Percentiles rank a stretch among this genome's conserved stretches.
phyloP scores from a whole-genome alignment of 2,113 vertebrate genomes.

The Todiramphus chloris region DNA sequence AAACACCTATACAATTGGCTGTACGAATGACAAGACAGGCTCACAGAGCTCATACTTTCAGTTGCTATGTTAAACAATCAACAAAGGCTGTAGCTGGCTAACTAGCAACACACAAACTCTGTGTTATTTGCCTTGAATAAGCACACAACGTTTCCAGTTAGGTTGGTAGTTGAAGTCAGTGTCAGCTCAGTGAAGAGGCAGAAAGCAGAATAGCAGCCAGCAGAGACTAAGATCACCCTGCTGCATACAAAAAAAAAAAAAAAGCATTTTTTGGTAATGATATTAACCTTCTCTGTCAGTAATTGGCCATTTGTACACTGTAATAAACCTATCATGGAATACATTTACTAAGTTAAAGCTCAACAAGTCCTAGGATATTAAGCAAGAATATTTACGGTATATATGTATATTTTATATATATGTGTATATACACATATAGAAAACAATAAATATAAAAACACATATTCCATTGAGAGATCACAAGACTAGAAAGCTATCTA shows the following conservation, averaged over 20 bases:
- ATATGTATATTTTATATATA: not conserved
- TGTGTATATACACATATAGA: fast-evolving
- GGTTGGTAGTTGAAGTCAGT: fast-evolving
- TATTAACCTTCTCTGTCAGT: not conserved
- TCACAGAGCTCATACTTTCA: not conserved
- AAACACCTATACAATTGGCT: not conserved
- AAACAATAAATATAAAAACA: not conserved
- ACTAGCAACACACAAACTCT: not conserved
- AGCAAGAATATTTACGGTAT: not conserved
- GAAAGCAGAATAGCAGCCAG: not conserved
- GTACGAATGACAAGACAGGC: not conserved
- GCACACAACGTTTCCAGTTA: not conserved
- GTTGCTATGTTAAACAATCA: not conserved
- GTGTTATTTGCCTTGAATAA: not conserved
- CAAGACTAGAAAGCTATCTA: not conserved
- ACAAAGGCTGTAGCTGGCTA: not conserved
- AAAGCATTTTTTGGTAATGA: not conserved
- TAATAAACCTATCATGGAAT: not conserved
- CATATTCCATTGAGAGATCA: not conserved
- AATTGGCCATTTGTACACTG: not conserved
- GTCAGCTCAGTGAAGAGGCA: not conserved
- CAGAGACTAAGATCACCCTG: not conserved
- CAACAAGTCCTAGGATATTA: not conserved
- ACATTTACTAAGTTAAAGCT: not conserved
- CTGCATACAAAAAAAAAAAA: not conserved